Conservation (phyloP, 2,113 vertebrate genomes). For the Oriolus oriolus region DNA sequence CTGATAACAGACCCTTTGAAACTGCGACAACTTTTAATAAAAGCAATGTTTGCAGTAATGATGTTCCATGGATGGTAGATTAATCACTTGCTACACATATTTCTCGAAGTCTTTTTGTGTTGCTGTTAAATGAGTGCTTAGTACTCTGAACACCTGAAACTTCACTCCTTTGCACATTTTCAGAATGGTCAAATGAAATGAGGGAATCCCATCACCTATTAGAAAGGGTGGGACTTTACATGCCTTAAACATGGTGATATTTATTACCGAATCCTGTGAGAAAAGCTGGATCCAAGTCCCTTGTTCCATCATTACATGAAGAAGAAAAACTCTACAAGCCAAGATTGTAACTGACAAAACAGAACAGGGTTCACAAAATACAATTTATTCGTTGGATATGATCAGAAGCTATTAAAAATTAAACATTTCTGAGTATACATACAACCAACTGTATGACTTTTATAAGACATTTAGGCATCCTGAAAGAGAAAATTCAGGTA, state of each 20-base stretch:
- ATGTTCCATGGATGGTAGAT: background rate
- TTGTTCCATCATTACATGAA: background rate
- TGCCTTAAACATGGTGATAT: background rate
- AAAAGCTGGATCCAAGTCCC: background rate
- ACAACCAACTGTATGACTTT: background rate
- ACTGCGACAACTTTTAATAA: slow-evolving; percentile 20
- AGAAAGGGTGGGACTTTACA: background rate
- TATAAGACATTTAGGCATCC: background rate
- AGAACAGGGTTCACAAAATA: background rate
- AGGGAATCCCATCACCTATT: background rate
- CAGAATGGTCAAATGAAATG: background rate
- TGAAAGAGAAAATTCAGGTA: background rate
- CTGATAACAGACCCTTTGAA: slow-evolving; percentile 53
- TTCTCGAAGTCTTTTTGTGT: background rate
- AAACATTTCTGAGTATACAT: background rate
- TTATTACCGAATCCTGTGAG: background rate
- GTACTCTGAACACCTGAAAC: background rate
- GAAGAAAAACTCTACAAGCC: background rate
- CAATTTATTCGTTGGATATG: background rate
- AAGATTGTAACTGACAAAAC: background rate
- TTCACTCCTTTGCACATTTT: background rate
- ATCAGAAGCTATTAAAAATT: background rate
- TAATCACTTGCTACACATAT: background rate
- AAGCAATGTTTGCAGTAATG: background rate
- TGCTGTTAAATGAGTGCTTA: background rate